These are phyloP conservation scores for Xestoiulus laeticollis DNA, from an alignment of 2,888 invertebrate species.

Conservation along the genomic window DNA sequence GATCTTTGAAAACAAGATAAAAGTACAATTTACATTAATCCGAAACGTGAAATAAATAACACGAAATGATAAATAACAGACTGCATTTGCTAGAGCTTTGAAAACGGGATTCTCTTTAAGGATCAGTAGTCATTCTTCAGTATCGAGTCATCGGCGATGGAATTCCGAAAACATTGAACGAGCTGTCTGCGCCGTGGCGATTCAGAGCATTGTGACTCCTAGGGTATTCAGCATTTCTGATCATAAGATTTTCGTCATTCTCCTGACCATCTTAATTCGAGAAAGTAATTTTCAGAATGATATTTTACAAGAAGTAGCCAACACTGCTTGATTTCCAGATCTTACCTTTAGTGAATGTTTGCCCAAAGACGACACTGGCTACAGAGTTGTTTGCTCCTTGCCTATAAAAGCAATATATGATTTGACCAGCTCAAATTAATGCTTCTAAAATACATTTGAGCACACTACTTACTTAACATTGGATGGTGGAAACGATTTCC, in stretches of 20 bases:
- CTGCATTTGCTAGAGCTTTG: neutral
- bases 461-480: neutral
- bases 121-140: no score
- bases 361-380: conserved; percentile 50
- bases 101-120: neutral
- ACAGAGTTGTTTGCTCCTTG: conserved; percentile 11
- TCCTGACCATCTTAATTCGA: neutral
- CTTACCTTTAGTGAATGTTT: neutral
- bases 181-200: conserved; percentile 51
- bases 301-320: neutral
- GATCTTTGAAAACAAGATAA: neutral
- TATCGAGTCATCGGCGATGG: conserved; percentile 50
- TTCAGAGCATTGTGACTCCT: neutral
- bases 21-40: neutral
- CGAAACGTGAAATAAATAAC: neutral
- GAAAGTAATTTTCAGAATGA: neutral
- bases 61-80: neutral
- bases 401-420: neutral
- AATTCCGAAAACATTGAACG: conserved; percentile 55
- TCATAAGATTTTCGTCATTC: neutral
- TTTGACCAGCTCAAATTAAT: no score
- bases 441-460: neutral
- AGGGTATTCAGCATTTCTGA: neutral
- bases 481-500: neutral
- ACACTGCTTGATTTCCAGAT: neutral